Conservation (phyloP, 1,140 invertebrate genomes). For the Paralvinella palmiformis region DNA sequence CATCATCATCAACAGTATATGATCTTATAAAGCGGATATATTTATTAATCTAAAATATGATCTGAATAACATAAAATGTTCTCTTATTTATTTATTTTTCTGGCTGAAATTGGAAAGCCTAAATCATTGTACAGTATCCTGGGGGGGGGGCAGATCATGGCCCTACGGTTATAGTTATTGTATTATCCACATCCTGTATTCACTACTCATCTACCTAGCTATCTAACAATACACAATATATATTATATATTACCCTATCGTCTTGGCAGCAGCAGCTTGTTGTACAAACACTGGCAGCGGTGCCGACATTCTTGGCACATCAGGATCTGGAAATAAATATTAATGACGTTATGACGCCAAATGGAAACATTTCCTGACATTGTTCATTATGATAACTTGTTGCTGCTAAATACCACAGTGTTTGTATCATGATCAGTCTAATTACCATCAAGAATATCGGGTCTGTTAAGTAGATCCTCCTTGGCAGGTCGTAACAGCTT, state of each 20-base stretch:
- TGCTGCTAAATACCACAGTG: background rate
- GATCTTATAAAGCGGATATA: no score
- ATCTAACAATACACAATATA: no score
- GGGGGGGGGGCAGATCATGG: background rate
- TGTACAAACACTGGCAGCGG: slow-evolving; percentile 47
- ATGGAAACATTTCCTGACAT: background rate
- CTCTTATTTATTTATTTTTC: no score
- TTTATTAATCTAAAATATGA: no score
- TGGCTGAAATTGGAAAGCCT: no score
- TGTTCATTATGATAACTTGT: background rate
- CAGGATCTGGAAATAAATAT: slow-evolving; percentile 32
- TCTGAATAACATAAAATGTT: no score
- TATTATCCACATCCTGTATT: background rate
- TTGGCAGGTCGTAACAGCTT: slow-evolving; percentile 41
- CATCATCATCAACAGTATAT: no score
- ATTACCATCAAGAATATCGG: slow-evolving; percentile 23
- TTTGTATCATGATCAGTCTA: background rate
- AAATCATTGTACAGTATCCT: no score
- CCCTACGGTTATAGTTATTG: background rate
- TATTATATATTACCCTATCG: slow-evolving; percentile 45
- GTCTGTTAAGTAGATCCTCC: slow-evolving; percentile 19
- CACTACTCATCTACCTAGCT: no score
- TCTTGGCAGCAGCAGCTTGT: slow-evolving; percentile 50
- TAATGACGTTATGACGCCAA: background rate
- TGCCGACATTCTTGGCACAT: slow-evolving; percentile 34